Evolutionary conservation across 2,888 invertebrate genomes (phyloP), one percentile per base, ranked within the genome.

Genomic region (Steromphala cineraria): DNA sequence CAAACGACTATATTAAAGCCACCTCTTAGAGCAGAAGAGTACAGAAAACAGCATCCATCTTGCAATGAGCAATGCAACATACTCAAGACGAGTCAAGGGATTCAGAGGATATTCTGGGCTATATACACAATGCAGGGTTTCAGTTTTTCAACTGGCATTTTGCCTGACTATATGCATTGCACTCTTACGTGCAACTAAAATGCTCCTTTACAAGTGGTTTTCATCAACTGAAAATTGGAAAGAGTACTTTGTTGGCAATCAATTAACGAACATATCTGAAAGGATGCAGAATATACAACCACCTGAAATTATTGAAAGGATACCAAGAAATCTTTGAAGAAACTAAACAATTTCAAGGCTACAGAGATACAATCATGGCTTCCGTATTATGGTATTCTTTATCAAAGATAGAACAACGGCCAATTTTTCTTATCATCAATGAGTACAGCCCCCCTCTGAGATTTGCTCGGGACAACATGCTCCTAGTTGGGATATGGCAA

Each of bases 401-500:
- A 7, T 53, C 53, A 8, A 53, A 10, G 10, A 53, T 53, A 7
- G 53, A 53, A 8, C 19, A n/a, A 10, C 19, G 53, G 53, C 53
- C 53, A 53, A 53, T 53, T n/a, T 53, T 53, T 53, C 53, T 53
- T 3, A 2, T 19, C 19, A 8, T 53, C 3, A 53, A 53, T 10
- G 53, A 53, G 19, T 2, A n/a, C 17, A 7, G 17, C 3, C 53
- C 53, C 4, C 2, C 53, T 7, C 7, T 53, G 3, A 53, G 53
- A 53, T 53, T 53, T 53, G 53, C 53, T n/a, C 4, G 53, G 3
- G 53, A 53, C 19, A 53, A 53, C 10, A 53, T 53, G 67, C 3
- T 86, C 2, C 75, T 86, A 2, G 67, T 80, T 13, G 86, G 79
- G 8, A 55, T 86, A 24, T 84, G 84, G 84, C 85, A 86, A 55